Conservation (phyloP, 2,113 vertebrate species). For the Suncus etruscus region DNA sequence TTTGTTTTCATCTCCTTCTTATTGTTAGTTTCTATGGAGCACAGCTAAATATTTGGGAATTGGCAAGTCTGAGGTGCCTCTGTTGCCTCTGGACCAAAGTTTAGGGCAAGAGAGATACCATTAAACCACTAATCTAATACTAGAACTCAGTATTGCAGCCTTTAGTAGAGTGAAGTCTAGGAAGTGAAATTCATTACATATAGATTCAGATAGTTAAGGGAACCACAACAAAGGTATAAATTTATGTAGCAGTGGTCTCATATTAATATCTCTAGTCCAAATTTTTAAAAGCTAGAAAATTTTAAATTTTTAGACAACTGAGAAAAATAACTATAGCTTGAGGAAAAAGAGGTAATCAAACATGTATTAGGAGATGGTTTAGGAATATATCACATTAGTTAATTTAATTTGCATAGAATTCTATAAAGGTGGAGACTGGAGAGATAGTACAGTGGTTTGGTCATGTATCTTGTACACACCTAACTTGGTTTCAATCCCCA, state of each 20-base stretch:
- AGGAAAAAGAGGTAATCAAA: neutral
- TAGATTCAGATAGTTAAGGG: neutral
- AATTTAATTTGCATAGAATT: constrained; percentile 40
- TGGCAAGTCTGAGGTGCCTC: constrained; percentile 15
- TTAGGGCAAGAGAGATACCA: neutral
- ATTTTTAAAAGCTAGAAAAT: neutral
- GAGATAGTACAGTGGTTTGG: no score
- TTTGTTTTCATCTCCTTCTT: constrained; percentile 53
- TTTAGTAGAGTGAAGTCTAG: neutral
- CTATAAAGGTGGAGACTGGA: neutral
- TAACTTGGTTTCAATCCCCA: no score
- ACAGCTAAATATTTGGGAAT: constrained; percentile 58
- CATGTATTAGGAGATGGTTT: neutral
- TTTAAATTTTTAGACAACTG: constrained; percentile 10
- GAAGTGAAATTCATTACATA: constrained; percentile 4
- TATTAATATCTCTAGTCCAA: neutral
- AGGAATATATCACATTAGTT: neutral
- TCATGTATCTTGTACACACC: no score
- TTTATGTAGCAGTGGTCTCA: neutral
- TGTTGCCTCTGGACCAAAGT: constrained; percentile 28
- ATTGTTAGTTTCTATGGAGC: constrained; percentile 57
- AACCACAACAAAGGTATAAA: neutral
- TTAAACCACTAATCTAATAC: constrained; percentile 34
- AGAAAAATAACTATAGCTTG: neutral
- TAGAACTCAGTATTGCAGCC: neutral